Evolutionary conservation across 2,888 invertebrate genomes (phyloP), one percentile per base, ranked within the genome.

Genomic region (Zaprionus bogoriensis): DNA sequence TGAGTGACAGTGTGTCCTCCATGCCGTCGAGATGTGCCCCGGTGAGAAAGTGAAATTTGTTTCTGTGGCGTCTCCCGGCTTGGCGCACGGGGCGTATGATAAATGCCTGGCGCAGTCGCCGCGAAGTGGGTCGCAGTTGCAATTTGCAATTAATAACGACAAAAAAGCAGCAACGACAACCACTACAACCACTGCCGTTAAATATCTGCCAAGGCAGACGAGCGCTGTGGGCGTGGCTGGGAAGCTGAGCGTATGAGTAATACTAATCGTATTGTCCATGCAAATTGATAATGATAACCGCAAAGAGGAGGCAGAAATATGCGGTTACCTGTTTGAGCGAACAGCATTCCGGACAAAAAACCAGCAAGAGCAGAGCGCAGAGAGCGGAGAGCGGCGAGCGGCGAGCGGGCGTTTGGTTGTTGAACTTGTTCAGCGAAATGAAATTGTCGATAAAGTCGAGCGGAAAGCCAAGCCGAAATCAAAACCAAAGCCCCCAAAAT

Each of bases 31-130:
- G 38, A 55, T 51, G 44, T 73, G 64, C 41, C 22, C 19, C 38
- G 57, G 17, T 68, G 82, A 73, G 82, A 83, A 83, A 83, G 82
- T 83, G 82, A 83, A 83, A 83, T 71, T 80, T 32, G 30, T 30
- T 4, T 4, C 2, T 32, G 30, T 30, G 12, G 32, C 32, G 14
- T 32, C 32, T 32, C 14, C 32, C 32, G 14, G 32, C n/a, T 74
- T 59, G 57, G 53, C 63, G 22, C 51, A 75, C 50, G 59, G 64
- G 80, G 72, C 72, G 81, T 74, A 77, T 86, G 87, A 82, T 77
- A 77, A 86, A 83, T 82, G 69, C 64, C 67, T 50, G 46, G 53
- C 62, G 25, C 60, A 55, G 55, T 23, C 39, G 7, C 30, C 32
- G 27, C 48, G 62, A 81, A 81, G 81, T 83, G 81, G 82, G 81